Base-by-base conservation (phyloP, 2,797 vertebrate species). In the Hydrocynus forskahlii region DNA sequence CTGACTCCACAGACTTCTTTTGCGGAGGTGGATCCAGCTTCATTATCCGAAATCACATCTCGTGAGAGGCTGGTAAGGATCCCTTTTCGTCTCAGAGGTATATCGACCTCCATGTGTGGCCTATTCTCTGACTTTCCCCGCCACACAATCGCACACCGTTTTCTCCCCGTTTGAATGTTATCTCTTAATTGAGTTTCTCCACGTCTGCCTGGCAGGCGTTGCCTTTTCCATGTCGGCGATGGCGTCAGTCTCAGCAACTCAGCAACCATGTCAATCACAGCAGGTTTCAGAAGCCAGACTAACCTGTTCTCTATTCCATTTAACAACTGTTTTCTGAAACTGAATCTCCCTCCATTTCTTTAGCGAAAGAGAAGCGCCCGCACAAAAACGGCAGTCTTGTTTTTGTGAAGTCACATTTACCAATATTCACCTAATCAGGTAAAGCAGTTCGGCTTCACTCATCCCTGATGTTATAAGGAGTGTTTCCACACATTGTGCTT, bases 161-260 rank as follows among this genome's bases (percentile, higher is more conserved):
- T 82, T 85, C 82, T 29, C 29, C 29, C 83, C 70, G 86, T 90
- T 90, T 91, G 90, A 91, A 86, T 87, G 88, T 89, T 89, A 90
- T 91, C 80, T 81, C 87, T 90, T 92, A 92, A 93, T 92, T 92
- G 89, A 85, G 78, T 91, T 80, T 89, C 59, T 50, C 60, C 60
- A 3, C 10, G 17, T 52, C 68, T 59, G 35, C 10, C 43, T 57
- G 75, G 70, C 29, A 50, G 80, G 74, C 76, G 64, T 59, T 23
- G 60, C 78, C 25, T 45, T 23, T 54, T 54, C 2, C 10, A 10
- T 21, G n/a, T 63, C 7, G 25, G 13, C 7, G 48, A 1, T 7
- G 5, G 45, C 29, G 62, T 48, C 60, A 50, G 50, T 76, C 75
- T 35, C 25, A n/a, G 25, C 62, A 16, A 35, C 25, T 1, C 12